Base-by-base conservation (phyloP, 2,888 invertebrate species). In the Drosophila anomelani region DNA sequence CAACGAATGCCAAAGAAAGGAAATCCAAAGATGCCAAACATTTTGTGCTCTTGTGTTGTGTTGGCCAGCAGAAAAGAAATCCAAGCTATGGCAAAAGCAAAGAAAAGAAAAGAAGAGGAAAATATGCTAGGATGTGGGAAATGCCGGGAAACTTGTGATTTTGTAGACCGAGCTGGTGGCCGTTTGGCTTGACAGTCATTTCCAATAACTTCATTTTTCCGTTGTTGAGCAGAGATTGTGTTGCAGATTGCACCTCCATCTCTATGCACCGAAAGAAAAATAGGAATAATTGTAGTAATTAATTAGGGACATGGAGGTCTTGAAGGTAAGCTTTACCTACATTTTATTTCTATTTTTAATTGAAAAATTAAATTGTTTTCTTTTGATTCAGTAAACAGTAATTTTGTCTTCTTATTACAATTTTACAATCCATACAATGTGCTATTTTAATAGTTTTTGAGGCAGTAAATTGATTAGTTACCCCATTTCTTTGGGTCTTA, bases 211-310 rank as follows among this genome's bases (percentile, higher is more conserved):
- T 84, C 87, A 84, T 84, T 84, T 84, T 84, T 84, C 79, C 81
- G 88, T 88, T 81, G 85, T 86, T 86, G 87, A 83, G 88, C 88
- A 77, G 81, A 88, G 84, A 84, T 84, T 84, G 88, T 88, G 88
- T 88, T 88, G 84, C 84, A 88, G 83, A 84, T 84, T 84, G 85
- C 80, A 81, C 20, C 29, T 44, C 29, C 64, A 83, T 77, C 74
- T 72, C 80, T 55, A 72, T 75, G 81, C 81, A 44, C 29, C 15
- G n/a, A 6, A 5, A 36, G n/a, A n/a, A 63, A 32, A n/a, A 1
- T 17, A 5, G 1, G 7, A 3, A 1, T 13, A 36, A 10, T 15
- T 53, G 15, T 9, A 20, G 17, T 4, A 4, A 13, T 13, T 12
- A 47, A 32, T 47, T 29, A n/a, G 29, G 47, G 1, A 17, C 7